These are phyloP conservation scores for Cheilosia scutellata DNA, from an alignment of 2,888 invertebrate species.

Conservation along the genomic window DNA sequence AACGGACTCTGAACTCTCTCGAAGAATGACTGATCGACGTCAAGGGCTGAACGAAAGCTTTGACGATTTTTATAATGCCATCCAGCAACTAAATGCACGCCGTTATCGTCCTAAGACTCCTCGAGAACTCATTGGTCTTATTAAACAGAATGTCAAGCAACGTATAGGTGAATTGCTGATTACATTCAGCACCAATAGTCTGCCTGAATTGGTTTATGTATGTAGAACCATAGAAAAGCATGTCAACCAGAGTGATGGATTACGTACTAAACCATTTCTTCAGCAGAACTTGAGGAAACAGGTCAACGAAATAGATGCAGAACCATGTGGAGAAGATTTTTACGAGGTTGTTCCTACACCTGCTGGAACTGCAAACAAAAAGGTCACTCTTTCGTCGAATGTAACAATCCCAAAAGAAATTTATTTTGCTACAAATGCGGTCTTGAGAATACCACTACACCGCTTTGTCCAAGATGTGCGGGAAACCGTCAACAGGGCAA, in stretches of 20 bases:
- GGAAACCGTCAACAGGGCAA: too few species aligned
- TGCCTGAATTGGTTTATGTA: slow-evolving; percentile 3
- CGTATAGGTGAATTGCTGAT: slow-evolving; percentile 4
- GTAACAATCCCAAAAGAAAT: too few species aligned
- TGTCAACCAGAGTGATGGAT: background rate
- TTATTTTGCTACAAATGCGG: too few species aligned
- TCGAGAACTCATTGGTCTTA: background rate
- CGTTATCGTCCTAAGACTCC: too few species aligned
- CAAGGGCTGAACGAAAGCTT: too few species aligned
- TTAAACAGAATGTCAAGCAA: background rate
- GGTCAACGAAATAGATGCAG: background rate
- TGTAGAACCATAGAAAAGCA: slow-evolving; percentile 7
- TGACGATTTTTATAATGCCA: too few species aligned
- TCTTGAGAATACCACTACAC: too few species aligned
- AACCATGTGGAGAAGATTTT: too few species aligned
- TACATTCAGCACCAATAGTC: background rate
- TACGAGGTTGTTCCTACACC: background rate
- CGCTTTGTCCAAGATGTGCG: too few species aligned
- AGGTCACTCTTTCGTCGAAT: background rate
- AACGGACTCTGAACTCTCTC: background rate
- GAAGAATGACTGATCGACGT: background rate
- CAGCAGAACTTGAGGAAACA: too few species aligned
- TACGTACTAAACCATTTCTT: background rate
- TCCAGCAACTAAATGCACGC: too few species aligned
- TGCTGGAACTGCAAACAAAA: background rate